Evolutionary conservation across 2,113 vertebrate species (phyloP).

Genomic region (Chlorocebus sabaeus): DNA sequence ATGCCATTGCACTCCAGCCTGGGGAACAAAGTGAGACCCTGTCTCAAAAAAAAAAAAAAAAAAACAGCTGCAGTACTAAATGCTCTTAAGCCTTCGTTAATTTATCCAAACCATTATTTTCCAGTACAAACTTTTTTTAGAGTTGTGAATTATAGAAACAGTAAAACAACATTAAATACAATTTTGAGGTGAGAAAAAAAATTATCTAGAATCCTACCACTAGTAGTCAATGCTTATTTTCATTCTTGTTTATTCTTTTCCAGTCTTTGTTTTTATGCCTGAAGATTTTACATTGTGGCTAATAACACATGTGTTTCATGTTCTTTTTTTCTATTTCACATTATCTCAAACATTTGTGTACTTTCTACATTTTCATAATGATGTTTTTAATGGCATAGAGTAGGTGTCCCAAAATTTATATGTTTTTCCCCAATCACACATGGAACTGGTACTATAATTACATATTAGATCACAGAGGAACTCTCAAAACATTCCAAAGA

Average conservation of each 20-base stretch:
- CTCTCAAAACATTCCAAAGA: slow-evolving; percentile 32
- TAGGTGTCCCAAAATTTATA: slow-evolving; percentile 26
- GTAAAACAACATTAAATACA: neutral
- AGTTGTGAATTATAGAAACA: slow-evolving; percentile 33
- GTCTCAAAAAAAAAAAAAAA: neutral
- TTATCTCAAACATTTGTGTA: slow-evolving; percentile 25
- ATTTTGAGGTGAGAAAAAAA: slow-evolving; percentile 53
- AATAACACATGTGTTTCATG: neutral
- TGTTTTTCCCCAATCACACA: slow-evolving; percentile 7
- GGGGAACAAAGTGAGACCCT: no score
- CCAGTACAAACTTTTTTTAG: neutral
- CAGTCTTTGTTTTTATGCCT: slow-evolving; percentile 40
- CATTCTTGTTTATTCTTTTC: slow-evolving; percentile 42
- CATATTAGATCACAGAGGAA: slow-evolving; percentile 24
- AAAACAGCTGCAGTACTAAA: neutral
- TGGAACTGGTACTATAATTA: slow-evolving; percentile 27
- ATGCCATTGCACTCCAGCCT: no score
- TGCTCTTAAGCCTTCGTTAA: neutral
- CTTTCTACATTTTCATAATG: slow-evolving; percentile 58
- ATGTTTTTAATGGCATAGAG: slow-evolving; percentile 33
- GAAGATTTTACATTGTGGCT: neutral
- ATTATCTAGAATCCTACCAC: neutral
- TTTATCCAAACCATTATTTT: neutral
- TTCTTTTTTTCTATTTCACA: slow-evolving; percentile 16
- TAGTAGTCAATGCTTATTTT: neutral